Evolutionary conservation across 2,888 invertebrate genomes (phyloP).

Genomic region (Hetaerina titia): DNA sequence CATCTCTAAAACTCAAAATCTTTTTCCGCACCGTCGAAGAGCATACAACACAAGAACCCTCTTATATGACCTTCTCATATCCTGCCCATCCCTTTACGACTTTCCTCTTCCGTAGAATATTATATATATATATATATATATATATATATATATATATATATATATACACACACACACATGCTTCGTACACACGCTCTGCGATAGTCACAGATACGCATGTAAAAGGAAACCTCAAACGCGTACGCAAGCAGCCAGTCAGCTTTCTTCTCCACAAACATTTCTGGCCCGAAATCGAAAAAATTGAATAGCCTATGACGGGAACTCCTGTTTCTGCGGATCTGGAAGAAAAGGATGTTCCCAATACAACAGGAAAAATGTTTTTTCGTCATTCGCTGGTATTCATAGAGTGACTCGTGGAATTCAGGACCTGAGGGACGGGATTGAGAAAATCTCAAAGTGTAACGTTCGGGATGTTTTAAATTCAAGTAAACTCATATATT

Average conservation of each 20-base stretch:
- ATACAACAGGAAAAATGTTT: too few relatives aligned
- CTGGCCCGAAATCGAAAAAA: neutral
- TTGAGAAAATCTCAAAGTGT: too few relatives aligned
- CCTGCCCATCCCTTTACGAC: slow-evolving; percentile 63
- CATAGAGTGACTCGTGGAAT: too few relatives aligned
- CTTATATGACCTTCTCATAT: slow-evolving; percentile 57
- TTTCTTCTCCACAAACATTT: neutral
- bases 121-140: too few relatives aligned
- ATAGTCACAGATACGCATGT: too few relatives aligned
- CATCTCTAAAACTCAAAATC: slow-evolving; percentile 46
- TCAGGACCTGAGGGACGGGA: too few relatives aligned
- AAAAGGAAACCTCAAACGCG: too few relatives aligned
- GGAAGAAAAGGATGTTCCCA: neutral
- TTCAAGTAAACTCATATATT: too few relatives aligned
- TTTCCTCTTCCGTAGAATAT: neutral
- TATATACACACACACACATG: neutral
- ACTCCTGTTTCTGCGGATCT: neutral
- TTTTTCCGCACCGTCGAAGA: slow-evolving; percentile 59
- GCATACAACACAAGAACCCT: slow-evolving; percentile 62
- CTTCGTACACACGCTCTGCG: too few relatives aligned
- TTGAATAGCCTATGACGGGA: neutral
- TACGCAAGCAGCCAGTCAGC: neutral
- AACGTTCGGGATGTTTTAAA: too few relatives aligned
- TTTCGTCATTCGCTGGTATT: too few relatives aligned
- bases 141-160: too few relatives aligned